Base-by-base conservation (phyloP, 1,140 invertebrate species). In the Papilio xuthus region DNA sequence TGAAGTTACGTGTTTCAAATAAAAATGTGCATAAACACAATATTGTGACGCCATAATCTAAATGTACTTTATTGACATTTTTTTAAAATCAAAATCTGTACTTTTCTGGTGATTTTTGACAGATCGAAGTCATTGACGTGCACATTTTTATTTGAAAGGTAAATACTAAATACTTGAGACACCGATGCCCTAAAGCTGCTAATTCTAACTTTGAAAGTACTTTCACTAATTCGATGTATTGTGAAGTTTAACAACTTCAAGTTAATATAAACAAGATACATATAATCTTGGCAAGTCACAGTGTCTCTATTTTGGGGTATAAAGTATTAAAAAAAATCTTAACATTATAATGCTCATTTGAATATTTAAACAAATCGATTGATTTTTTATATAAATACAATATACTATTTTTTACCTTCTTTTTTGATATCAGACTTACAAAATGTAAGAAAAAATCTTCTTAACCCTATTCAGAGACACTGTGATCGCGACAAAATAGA, bases 141-240 rank as follows among this genome's bases (percentile, higher is more conserved):
- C 50, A 53, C 50, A 20, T 53, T 53, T 20, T 53, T 53, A 53
- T 53, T 53, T 53, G 18, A 53, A 53, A 53, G 8, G 44, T 53
- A 82, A 84, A 81, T 84, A 80, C 60, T 77, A 83, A 84, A 83
- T 53, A 84, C 77, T 81, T 78, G 80, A 86, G 82, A 77, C 82
- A 75, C n/a, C 77, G 83, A 82, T 84, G 83, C 67, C 79, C 77
- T 84, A 83, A 79, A 87, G 79, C 79, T 63, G 79, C 82, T 85
- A 85, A 83, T 80, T 79, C 72, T 81, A 83, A 87, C 80, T 81
- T 83, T 80, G 85, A 85, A 89, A 86, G 84, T 79, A 80, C 85
- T 86, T 67, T 77, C 80, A 81, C 90, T 92, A 93, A 92, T 93
- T 93, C 92, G 92, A 93, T 93, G 92, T 93, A 92, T 88, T 86